phyloP scores from a whole-genome alignment of 2,113 vertebrate genomes.

The Neomonachus schauinslandi region DNA sequence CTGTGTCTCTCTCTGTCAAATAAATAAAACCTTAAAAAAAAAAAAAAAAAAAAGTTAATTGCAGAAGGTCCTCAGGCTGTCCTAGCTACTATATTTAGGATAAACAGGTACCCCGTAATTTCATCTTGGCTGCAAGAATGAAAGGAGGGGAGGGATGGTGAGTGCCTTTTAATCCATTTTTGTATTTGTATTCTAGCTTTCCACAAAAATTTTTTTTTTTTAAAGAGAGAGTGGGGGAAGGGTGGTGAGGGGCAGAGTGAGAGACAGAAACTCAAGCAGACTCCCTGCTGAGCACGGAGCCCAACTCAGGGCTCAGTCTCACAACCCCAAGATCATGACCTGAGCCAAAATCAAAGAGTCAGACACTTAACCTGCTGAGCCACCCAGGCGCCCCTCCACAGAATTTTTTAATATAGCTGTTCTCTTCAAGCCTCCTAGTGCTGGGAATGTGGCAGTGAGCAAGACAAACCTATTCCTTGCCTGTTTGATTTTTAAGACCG shows the following conservation, averaged over 20 bases:
- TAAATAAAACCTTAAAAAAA: no score
- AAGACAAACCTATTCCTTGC: neutral
- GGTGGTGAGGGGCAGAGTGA: neutral
- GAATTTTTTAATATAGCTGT: neutral
- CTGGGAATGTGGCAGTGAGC: neutral
- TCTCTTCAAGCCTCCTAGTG: neutral
- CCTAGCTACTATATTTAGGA: neutral
- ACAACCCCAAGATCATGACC: neutral
- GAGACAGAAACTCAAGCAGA: neutral
- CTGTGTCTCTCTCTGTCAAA: no score
- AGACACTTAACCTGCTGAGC: neutral
- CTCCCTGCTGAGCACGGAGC: neutral
- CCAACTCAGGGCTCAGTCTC: neutral
- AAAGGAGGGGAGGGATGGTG: neutral
- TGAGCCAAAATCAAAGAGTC: neutral
- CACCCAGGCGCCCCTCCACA: neutral
- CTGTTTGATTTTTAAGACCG: neutral
- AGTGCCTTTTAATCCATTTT: neutral
- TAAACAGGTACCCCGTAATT: neutral
- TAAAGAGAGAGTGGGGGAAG: neutral
- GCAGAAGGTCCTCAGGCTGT: neutral
- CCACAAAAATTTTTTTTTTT: neutral
- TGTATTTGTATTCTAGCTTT: neutral
- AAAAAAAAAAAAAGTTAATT: neutral
- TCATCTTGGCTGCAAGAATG: neutral